phyloP scores from a whole-genome alignment of 2,888 invertebrate genomes.

The Meloe dianella region DNA sequence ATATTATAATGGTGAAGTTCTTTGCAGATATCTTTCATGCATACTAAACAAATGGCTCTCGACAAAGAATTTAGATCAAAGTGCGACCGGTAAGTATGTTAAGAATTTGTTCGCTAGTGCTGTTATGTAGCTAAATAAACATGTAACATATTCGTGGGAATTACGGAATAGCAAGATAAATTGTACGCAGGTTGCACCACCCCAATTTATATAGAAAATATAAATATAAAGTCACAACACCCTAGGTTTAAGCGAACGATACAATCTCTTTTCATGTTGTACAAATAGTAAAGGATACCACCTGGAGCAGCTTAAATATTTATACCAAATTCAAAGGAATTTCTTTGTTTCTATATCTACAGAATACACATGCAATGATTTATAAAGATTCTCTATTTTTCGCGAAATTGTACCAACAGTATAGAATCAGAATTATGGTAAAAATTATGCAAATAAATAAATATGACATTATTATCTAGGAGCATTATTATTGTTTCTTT shows the following conservation, averaged over 20 bases:
- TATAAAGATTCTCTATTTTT: neutral
- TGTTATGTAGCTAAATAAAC: constrained; percentile 23
- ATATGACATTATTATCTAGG: too few species aligned
- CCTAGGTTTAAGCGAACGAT: neutral
- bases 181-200: constrained; percentile 13
- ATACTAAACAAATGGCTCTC: constrained; percentile 29
- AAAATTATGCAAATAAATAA: neutral
- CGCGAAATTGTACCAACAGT: neutral
- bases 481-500: too few species aligned
- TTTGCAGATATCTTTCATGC: constrained; percentile 33
- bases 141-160: constrained; percentile 22
- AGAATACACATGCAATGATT: neutral
- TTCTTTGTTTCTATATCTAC: neutral
- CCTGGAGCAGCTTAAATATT: neutral
- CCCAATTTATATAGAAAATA: neutral
- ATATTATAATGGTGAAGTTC: constrained; percentile 24
- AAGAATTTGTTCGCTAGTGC: constrained; percentile 19
- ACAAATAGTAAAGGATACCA: neutral
- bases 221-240: neutral
- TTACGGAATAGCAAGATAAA: constrained; percentile 21
- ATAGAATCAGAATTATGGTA: neutral
- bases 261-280: neutral
- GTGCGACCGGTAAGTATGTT: constrained; percentile 18
- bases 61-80: constrained; percentile 32
- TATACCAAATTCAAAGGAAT: neutral